Evolutionary conservation across 2,797 vertebrate species (phyloP).

Genomic region (Enteromius thamalakanensis): DNA sequence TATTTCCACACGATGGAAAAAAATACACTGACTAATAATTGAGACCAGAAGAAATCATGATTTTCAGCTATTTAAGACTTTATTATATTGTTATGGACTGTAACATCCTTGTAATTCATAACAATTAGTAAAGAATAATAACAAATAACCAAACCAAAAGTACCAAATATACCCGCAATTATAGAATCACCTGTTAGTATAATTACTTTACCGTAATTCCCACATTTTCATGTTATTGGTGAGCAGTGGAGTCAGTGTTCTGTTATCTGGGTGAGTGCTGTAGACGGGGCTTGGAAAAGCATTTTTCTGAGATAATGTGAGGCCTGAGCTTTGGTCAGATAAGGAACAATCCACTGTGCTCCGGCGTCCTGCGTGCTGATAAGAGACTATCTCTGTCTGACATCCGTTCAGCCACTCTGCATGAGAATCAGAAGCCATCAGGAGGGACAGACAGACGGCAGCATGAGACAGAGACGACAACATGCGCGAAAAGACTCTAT

Average conservation of each 20-base stretch:
- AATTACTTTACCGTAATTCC: not conserved
- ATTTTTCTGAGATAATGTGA: slow-evolving; percentile 48
- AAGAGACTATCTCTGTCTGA: slow-evolving; percentile 65
- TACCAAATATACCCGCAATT: too few relatives aligned
- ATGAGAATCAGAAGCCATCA: slow-evolving; percentile 37
- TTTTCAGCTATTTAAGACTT: too few relatives aligned
- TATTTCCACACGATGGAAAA: too few relatives aligned
- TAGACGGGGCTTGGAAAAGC: not conserved
- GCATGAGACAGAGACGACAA: not conserved
- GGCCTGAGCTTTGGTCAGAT: slow-evolving; percentile 52
- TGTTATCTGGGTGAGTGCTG: slow-evolving; percentile 25
- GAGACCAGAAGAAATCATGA: too few relatives aligned
- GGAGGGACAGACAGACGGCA: slow-evolving; percentile 13
- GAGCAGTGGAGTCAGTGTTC: slow-evolving; percentile 2
- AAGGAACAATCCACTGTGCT: slow-evolving; percentile 65
- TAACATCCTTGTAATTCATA: too few relatives aligned
- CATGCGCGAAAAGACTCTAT: not conserved
- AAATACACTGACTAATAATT: too few relatives aligned
- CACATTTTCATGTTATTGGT: not conserved
- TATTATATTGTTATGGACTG: too few relatives aligned
- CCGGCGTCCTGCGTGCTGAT: slow-evolving; percentile 67
- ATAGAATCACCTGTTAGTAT: not conserved
- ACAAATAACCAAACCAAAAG: too few relatives aligned
- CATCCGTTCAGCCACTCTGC: slow-evolving; percentile 54
- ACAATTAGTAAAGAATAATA: too few relatives aligned